Evolutionary conservation across 2,888 invertebrate genomes (phyloP), one percentile per base, ranked within the genome.

Genomic region (Slavum lentiscoides): DNA sequence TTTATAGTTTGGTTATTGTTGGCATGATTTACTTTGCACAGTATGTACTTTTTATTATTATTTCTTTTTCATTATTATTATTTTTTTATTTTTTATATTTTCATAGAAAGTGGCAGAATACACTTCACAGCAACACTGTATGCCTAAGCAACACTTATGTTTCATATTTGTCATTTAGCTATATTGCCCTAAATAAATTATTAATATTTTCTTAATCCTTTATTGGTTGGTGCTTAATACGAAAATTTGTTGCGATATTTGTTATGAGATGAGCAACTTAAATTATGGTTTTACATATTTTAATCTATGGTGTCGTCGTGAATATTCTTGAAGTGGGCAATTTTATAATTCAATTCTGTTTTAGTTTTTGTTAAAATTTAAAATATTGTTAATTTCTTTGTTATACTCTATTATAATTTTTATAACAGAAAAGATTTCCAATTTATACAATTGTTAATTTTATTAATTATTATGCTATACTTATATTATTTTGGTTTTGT

Each of bases 1-100:
- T 97, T 96, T 87, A 92, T 97, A 85, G 89, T 93, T 85, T 97
- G 97, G 97, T 89, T 97, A 83, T 88, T 97, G 84, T 91, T 96
- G 87, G 97, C 97, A 86, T 97, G 13, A 81, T 75, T 67, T 39
- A 39, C 30, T 6, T 72, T 17, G 21, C 17, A 43, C 53, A 74
- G 62, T 74, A 74, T 17, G 30, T 74, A 53, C 30, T 15, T 55
- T 13, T 55, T 68, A 0, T 49, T 68, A 0, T 49, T 15, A 30
- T 30, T 30, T 30, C 30, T 30, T 30, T 30, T 30, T 30, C 30
- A 4, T 39, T 58, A 23, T 66, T 64, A 73, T 49, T 64, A 39
- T 17, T 66, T 21, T 66, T 74, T 13, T 74, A 66, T 66, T 66
- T 17, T 58, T 58, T 74, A 6, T 66, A 74, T 21, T 74, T 23